Evolutionary conservation across 2,888 invertebrate genomes (phyloP).

Genomic region (Prosapia bicincta): DNA sequence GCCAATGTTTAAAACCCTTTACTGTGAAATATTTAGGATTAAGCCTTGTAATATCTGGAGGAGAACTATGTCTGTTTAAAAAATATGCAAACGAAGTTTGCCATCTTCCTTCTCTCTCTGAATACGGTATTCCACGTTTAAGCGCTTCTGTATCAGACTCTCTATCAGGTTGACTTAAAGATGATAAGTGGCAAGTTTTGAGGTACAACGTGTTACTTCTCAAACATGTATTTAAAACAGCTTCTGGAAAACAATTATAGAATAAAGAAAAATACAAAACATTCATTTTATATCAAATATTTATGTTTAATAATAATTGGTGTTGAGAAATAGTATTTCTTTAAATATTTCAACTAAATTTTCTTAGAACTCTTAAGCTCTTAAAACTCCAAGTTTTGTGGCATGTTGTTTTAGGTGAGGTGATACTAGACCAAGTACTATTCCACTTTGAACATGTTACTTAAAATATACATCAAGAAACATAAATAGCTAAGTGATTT

Average conservation of each 20-base stretch:
- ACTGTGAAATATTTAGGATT: neutral
- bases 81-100: neutral
- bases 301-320: too few relatives aligned
- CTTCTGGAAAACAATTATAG: neutral
- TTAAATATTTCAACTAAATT: too few relatives aligned
- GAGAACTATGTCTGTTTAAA: neutral
- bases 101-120: neutral
- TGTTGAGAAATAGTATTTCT: too few relatives aligned
- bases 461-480: too few relatives aligned
- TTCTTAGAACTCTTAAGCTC: too few relatives aligned
- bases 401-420: too few relatives aligned
- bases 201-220: neutral
- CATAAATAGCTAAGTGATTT: too few relatives aligned
- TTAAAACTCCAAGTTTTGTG: too few relatives aligned
- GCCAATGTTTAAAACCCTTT: neutral
- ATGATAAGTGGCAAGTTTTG: neutral
- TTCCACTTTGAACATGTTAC: too few relatives aligned
- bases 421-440: too few relatives aligned
- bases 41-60: neutral
- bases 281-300: too few relatives aligned
- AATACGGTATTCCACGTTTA: neutral
- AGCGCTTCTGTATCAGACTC: neutral
- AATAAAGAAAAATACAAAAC: too few relatives aligned
- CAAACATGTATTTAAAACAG: neutral
- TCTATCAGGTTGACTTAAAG: neutral